phyloP scores from a whole-genome alignment of 2,888 invertebrate species.

The Perithous albicinctus region DNA sequence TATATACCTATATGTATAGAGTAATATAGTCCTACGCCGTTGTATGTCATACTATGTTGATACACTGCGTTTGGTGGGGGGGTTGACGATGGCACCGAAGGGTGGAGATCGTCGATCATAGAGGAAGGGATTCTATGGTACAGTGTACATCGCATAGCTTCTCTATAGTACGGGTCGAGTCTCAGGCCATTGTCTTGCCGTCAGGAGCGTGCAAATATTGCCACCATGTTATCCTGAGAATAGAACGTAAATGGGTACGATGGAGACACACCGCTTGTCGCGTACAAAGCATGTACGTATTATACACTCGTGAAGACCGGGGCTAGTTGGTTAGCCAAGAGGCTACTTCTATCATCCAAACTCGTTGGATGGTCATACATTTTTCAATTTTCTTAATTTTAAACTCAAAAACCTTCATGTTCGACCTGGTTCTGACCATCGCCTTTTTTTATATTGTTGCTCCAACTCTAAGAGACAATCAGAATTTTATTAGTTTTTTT shows the following conservation, averaged over 20 bases:
- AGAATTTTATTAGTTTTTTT: no score
- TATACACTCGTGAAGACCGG: background rate
- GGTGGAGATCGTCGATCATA: constrained; percentile 74
- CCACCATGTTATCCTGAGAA: constrained; percentile 78
- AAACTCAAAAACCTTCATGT: no score
- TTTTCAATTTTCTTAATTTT: no score
- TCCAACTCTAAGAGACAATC: no score
- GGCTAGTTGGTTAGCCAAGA: background rate
- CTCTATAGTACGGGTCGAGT: constrained; percentile 78
- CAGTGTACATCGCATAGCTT: constrained; percentile 66
- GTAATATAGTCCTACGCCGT: constrained; percentile 27
- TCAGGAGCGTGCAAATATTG: constrained; percentile 83
- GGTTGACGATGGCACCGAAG: constrained; percentile 66
- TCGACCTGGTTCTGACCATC: no score
- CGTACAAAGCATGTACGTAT: constrained; percentile 9
- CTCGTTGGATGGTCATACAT: no score
- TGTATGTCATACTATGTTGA: constrained; percentile 22
- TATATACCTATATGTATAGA: constrained; percentile 4
- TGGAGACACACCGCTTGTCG: constrained; percentile 46
- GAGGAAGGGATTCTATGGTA: constrained; percentile 73
- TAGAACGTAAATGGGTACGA: constrained; percentile 56
- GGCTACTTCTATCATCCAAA: background rate
- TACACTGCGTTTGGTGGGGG: constrained; percentile 25
- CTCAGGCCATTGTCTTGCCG: constrained; percentile 81
- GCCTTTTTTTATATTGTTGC: no score